phyloP scores from a whole-genome alignment of 2,113 vertebrate species.

The Microcebus lehilahytsara region DNA sequence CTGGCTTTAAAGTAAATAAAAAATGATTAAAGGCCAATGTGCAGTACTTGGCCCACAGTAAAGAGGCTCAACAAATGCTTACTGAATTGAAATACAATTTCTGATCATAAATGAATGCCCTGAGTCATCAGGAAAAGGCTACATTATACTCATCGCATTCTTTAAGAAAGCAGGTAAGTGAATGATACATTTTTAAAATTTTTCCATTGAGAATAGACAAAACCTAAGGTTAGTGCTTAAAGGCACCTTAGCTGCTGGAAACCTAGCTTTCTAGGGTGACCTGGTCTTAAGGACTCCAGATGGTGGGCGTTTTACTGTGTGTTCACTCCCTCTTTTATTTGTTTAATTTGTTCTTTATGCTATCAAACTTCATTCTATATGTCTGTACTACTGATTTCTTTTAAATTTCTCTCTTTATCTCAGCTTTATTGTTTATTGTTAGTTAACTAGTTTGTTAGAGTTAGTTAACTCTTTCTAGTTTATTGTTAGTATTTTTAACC shows the following conservation, averaged over 20 bases:
- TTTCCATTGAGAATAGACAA: neutral
- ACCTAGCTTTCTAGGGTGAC: neutral
- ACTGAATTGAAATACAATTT: neutral
- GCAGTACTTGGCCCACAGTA: neutral
- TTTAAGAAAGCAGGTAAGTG: neutral
- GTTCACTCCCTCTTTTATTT: neutral
- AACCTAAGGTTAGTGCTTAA: neutral
- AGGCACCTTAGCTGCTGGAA: neutral
- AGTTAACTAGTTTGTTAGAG: neutral
- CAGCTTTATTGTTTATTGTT: no score
- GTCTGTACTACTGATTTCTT: neutral
- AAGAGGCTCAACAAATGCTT: neutral
- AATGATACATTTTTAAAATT: neutral
- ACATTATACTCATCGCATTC: neutral
- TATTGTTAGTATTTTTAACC: neutral
- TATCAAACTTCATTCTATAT: neutral
- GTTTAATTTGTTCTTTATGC: neutral
- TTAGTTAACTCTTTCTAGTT: neutral
- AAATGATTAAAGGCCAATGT: neutral
- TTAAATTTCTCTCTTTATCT: neutral
- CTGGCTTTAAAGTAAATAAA: slow-evolving; percentile 3
- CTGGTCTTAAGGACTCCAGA: neutral
- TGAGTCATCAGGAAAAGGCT: neutral
- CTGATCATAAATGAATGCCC: neutral
- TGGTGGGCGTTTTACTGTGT: neutral